Conservation (phyloP, 2,113 vertebrate species). For the Tragelaphus imberbis region DNA sequence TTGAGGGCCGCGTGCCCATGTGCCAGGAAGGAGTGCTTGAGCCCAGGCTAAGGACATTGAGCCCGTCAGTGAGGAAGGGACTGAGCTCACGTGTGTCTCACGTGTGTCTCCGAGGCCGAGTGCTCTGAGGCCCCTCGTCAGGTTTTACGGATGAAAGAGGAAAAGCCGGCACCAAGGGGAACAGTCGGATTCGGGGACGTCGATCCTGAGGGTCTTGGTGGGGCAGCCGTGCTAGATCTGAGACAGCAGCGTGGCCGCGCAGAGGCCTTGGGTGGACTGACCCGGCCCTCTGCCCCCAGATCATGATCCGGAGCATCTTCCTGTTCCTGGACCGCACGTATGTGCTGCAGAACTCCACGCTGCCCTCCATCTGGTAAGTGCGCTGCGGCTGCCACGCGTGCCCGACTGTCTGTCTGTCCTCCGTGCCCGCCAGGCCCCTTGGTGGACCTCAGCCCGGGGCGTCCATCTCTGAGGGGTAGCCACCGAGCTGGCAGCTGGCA, state of each 20-base stretch:
- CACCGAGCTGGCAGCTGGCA: not conserved
- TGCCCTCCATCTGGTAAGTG: constrained; percentile 88
- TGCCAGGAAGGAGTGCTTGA: not conserved
- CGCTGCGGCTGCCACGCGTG: accelerated
- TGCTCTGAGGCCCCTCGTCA: not conserved
- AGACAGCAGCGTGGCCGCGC: accelerated
- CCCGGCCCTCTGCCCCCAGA: constrained; percentile 68
- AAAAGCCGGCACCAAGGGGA: not conserved
- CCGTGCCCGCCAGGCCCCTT: not conserved
- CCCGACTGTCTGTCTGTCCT: not conserved
- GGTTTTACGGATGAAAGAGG: not conserved
- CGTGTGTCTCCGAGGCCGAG: not conserved
- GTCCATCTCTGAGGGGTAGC: too few relatives aligned
- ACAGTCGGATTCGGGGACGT: not conserved
- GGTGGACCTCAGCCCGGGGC: not conserved
- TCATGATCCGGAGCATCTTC: constrained; percentile 89
- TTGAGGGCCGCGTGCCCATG: too few relatives aligned
- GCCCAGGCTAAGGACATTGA: too few relatives aligned
- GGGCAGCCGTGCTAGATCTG: not conserved
- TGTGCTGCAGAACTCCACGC: constrained; percentile 86
- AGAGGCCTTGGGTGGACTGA: not conserved
- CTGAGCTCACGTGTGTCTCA: not conserved
- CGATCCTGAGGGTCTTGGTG: not conserved
- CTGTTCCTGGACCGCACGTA: constrained; percentile 87
- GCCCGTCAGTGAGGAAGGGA: not conserved